Evolutionary conservation across 2,113 vertebrate species (phyloP).

Genomic region (Dissostichus mawsoni): DNA sequence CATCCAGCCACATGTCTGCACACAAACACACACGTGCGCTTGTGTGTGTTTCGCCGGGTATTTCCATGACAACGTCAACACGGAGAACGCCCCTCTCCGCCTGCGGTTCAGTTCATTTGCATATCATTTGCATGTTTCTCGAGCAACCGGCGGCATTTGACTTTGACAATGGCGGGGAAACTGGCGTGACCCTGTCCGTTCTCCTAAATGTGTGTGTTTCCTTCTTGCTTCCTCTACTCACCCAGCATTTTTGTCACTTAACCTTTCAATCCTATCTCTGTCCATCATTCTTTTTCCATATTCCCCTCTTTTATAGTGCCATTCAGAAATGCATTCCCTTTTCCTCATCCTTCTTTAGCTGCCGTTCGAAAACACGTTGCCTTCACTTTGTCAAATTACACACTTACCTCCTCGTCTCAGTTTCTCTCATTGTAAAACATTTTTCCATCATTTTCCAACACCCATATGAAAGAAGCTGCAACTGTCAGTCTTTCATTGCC

Average conservation of each 20-base stretch:
- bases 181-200: slow-evolving; percentile 64
- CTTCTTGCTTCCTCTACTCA: slow-evolving; percentile 21
- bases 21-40: not conserved
- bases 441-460: slow-evolving; percentile 21
- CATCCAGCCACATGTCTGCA: slow-evolving; percentile 43
- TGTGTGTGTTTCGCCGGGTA: slow-evolving; percentile 53
- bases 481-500: slow-evolving; percentile 60
- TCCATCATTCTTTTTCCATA: slow-evolving; percentile 16
- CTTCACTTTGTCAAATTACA: slow-evolving; percentile 28
- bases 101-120: slow-evolving; percentile 80
- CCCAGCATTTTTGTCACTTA: slow-evolving; percentile 28
- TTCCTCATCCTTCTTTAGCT: slow-evolving; percentile 9
- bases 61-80: slow-evolving; percentile 83
- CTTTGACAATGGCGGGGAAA: slow-evolving; percentile 77
- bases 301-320: slow-evolving; percentile 13
- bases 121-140: slow-evolving; percentile 86
- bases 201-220: slow-evolving; percentile 16
- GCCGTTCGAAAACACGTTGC: slow-evolving; percentile 61
- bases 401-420: slow-evolving; percentile 31
- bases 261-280: slow-evolving; percentile 43
- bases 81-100: slow-evolving; percentile 72
- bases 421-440: slow-evolving; percentile 58
- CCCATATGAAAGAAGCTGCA: slow-evolving; percentile 46
- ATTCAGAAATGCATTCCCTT: slow-evolving; percentile 11
- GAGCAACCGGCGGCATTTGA: slow-evolving; percentile 78